phyloP scores from a whole-genome alignment of 2,797 vertebrate genomes.

The Coregonus ussuriensis region DNA sequence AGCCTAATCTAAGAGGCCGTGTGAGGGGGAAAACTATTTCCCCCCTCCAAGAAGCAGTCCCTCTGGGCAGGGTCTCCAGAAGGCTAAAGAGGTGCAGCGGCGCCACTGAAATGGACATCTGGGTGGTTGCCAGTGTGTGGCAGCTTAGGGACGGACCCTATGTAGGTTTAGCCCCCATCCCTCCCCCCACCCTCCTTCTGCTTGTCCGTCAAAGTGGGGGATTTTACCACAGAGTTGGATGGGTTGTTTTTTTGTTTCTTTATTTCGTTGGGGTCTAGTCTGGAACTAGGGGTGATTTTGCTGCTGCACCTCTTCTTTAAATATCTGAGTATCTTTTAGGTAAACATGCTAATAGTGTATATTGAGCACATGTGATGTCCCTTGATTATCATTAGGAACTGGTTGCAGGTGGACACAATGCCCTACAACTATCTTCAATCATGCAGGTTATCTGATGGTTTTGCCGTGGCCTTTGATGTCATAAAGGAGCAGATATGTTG shows the following conservation, averaged over 20 bases:
- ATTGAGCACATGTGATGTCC: too few species aligned
- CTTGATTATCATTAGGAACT: not conserved
- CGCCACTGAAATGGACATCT: constrained; percentile 3
- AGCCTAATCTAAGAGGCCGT: not conserved
- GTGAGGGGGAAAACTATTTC: not conserved
- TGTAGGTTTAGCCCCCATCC: not conserved
- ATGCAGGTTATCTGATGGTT: not conserved
- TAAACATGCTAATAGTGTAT: not conserved
- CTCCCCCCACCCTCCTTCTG: not conserved
- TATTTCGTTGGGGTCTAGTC: too few species aligned
- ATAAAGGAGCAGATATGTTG: not conserved
- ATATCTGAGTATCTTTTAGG: not conserved
- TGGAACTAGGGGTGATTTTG: too few species aligned
- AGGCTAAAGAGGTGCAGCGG: not conserved
- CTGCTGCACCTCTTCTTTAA: not conserved
- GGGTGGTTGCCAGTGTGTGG: not conserved
- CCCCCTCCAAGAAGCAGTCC: not conserved
- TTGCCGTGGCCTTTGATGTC: not conserved
- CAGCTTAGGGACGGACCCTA: not conserved
- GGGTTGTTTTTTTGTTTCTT: too few species aligned
- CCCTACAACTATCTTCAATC: not conserved
- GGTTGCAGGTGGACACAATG: not conserved
- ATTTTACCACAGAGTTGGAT: too few species aligned
- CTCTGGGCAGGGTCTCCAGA: not conserved
- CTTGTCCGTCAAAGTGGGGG: too few species aligned